Percentiles rank a stretch among this genome's conserved stretches.
Conservation (phyloP, 1,140 invertebrate genomes). For the Heliconius nattereri region DNA sequence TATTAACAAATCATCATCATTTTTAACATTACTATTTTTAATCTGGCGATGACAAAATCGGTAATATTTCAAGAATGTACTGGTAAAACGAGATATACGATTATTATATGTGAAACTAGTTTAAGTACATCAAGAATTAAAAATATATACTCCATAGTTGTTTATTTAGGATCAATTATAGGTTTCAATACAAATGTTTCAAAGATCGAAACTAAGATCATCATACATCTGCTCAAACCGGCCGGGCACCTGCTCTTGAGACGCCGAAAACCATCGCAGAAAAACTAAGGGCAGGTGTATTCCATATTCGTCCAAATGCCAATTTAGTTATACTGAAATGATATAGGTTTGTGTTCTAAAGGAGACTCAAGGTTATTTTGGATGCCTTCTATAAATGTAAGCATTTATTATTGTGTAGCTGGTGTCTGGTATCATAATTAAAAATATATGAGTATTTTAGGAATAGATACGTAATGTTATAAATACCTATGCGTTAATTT, state of each 20-base stretch:
- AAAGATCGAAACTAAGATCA: conserved; percentile 20
- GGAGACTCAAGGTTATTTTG: conserved; percentile 15
- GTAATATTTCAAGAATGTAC: conserved; percentile 2
- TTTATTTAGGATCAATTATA: conserved; percentile 16
- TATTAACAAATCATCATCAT: no score
- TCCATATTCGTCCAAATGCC: conserved; percentile 18
- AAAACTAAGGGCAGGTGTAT: conserved; percentile 54
- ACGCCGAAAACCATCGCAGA: conserved; percentile 52
- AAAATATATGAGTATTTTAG: background rate
- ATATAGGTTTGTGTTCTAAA: conserved; percentile 3
- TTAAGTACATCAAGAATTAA: background rate
- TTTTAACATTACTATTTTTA: background rate
- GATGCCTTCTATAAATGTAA: background rate
- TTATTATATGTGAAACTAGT: background rate
- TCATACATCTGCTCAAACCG: conserved; percentile 51
- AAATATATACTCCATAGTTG: background rate
- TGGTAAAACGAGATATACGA: background rate
- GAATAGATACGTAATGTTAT: background rate
- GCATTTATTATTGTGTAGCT: background rate
- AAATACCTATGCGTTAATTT: background rate
- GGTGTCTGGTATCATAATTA: background rate
- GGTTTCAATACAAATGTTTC: conserved; percentile 21
- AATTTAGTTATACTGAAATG: conserved; percentile 18
- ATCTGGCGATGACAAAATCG: background rate
- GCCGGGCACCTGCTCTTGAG: conserved; percentile 47